Evolutionary conservation across 2,888 invertebrate genomes (phyloP).

Genomic region (Carpatolechia fugitivella): DNA sequence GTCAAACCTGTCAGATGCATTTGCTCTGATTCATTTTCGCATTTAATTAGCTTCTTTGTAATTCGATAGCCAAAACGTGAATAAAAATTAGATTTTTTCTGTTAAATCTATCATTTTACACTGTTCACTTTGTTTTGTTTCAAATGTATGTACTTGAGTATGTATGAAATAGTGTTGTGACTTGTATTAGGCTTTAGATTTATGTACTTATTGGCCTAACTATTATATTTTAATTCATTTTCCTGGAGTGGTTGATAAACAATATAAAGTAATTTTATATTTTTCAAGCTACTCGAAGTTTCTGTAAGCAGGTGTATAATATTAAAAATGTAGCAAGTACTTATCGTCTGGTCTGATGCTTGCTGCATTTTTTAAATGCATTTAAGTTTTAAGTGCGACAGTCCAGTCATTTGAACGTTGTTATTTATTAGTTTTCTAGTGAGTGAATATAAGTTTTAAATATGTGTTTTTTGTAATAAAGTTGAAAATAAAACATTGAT

Average conservation of each 20-base stretch:
- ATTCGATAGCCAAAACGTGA: neutral
- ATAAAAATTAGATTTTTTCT: neutral
- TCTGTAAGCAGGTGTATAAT: slow-evolving; percentile 23
- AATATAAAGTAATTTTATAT: slow-evolving; percentile 14
- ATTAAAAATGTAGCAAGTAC: slow-evolving; percentile 38
- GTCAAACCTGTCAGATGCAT: slow-evolving; percentile 50
- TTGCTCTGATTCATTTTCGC: slow-evolving; percentile 48
- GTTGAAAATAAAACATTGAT: slow-evolving; percentile 8
- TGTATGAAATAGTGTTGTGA: neutral
- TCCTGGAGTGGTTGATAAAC: neutral
- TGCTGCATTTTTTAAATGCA: slow-evolving; percentile 49
- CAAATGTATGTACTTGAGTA: neutral
- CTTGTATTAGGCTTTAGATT: neutral
- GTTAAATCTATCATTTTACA: neutral
- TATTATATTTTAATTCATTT: neutral
- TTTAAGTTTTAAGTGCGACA: slow-evolving; percentile 49
- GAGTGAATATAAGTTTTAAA: slow-evolving; percentile 10
- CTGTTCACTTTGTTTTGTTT: neutral
- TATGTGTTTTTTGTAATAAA: slow-evolving; percentile 18
- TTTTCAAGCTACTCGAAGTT: slow-evolving; percentile 7
- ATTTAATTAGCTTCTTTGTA: slow-evolving; percentile 40
- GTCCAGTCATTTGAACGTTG: slow-evolving; percentile 26
- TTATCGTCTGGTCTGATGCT: slow-evolving; percentile 27
- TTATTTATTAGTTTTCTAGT: slow-evolving; percentile 11
- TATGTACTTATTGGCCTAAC: neutral